Evolutionary conservation across 2,113 vertebrate genomes (phyloP).

Genomic region (Syrmaticus mikado): DNA sequence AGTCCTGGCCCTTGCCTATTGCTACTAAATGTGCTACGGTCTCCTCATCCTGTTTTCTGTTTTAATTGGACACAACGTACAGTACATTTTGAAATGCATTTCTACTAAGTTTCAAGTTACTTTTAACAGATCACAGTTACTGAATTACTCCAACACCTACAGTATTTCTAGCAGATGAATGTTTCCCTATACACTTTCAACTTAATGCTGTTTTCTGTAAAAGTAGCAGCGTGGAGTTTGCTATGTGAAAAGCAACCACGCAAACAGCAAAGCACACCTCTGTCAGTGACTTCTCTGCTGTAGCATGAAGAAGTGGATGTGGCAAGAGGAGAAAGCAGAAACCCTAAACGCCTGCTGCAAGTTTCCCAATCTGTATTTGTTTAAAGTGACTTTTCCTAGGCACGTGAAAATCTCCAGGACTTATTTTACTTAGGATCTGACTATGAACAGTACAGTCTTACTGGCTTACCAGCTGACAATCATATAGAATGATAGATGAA

Average conservation of each 20-base stretch:
- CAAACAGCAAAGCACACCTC: not conserved
- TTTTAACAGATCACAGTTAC: conserved; percentile 48
- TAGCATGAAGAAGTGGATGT: not conserved
- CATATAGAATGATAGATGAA: no score
- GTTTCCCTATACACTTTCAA: not conserved
- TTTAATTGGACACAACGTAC: conserved; percentile 56
- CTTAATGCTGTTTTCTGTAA: not conserved
- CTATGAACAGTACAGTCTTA: not conserved
- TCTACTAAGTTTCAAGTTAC: conserved; percentile 56
- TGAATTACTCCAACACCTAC: conserved; percentile 27
- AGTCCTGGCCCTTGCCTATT: conserved; percentile 27
- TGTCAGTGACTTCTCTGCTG: not conserved
- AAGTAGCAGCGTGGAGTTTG: not conserved
- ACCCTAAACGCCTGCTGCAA: not conserved
- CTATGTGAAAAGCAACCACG: not conserved
- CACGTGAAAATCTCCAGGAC: not conserved
- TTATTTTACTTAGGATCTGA: not conserved
- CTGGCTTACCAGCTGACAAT: not conserved
- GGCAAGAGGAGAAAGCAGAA: not conserved
- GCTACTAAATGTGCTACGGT: conserved; percentile 14
- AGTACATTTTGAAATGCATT: not conserved
- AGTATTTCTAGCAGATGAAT: conserved; percentile 18
- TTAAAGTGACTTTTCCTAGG: not conserved
- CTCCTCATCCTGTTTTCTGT: conserved; percentile 69
- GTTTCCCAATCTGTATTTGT: not conserved